Evolutionary conservation across 2,888 invertebrate genomes (phyloP).

Genomic region (Scaptomyza caliginosa): DNA sequence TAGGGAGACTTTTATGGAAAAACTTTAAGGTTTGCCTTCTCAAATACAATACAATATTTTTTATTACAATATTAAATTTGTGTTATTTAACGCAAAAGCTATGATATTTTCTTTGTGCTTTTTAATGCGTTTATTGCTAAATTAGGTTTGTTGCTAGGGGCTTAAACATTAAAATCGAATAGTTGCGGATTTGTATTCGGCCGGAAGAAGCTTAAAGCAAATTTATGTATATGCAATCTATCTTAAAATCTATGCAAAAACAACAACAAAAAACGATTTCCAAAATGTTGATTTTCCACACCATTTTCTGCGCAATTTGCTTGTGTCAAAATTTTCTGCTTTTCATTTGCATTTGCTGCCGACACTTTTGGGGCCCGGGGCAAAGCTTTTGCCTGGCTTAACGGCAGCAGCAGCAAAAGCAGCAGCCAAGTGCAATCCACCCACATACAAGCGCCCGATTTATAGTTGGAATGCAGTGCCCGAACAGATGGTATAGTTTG

Average conservation of each 20-base stretch:
- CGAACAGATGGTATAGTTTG: constrained; percentile 60
- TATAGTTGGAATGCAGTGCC: constrained; percentile 1
- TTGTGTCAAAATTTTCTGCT: constrained; percentile 37
- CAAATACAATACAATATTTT: no score
- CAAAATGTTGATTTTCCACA: constrained; percentile 39
- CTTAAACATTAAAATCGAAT: neutral
- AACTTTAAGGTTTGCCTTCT: neutral
- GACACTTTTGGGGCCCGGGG: constrained; percentile 23
- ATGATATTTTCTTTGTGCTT: neutral
- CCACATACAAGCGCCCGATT: neutral
- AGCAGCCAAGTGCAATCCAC: constrained; percentile 11
- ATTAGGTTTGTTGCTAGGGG: neutral
- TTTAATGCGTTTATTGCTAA: neutral
- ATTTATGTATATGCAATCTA: neutral
- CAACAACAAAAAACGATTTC: neutral
- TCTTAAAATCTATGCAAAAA: constrained; percentile 1
- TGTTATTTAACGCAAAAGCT: neutral
- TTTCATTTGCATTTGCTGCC: constrained; percentile 46
- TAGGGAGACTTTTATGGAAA: no score
- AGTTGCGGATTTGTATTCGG: neutral
- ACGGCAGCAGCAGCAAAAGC: neutral
- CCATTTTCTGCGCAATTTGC: constrained; percentile 41
- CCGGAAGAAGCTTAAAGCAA: neutral
- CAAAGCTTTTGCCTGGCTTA: constrained; percentile 23
- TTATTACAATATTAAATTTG: neutral